These are phyloP conservation scores for Gortyna flavago DNA, from an alignment of 2,888 invertebrate species.

Conservation along the genomic window DNA sequence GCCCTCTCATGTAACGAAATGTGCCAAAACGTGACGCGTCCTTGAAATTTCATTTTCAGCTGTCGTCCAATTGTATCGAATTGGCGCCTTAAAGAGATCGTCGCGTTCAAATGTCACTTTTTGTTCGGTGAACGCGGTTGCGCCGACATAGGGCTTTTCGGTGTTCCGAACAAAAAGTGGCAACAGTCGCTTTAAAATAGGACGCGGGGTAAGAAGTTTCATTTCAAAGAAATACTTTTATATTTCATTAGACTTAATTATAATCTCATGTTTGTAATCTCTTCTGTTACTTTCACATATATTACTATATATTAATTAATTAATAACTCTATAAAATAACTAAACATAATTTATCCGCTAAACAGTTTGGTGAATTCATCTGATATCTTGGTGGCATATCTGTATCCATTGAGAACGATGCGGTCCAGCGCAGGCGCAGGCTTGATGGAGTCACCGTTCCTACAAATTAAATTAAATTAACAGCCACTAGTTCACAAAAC, in stretches of 20 bases:
- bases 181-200: background rate
- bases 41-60: background rate
- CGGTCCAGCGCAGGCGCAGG: conserved; percentile 73
- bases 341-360: conserved; percentile 56
- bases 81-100: too few species aligned
- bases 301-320: background rate
- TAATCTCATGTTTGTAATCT: background rate
- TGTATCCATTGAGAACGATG: conserved; percentile 71
- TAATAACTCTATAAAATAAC: background rate
- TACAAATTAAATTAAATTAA: conserved; percentile 19
- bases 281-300: too few species aligned
- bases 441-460: conserved; percentile 64
- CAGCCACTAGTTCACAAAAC: background rate
- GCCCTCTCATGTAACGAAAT: too few species aligned
- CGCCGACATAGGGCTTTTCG: too few species aligned
- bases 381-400: conserved; percentile 74
- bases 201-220: background rate
- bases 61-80: background rate
- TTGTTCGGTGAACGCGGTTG: background rate
- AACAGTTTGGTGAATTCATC: conserved; percentile 76
- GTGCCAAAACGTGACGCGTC: background rate
- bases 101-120: background rate
- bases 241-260: background rate
- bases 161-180: background rate
- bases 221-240: background rate